phyloP scores from a whole-genome alignment of 2,888 invertebrate genomes.

The Hirtodrosophila trivittata region DNA sequence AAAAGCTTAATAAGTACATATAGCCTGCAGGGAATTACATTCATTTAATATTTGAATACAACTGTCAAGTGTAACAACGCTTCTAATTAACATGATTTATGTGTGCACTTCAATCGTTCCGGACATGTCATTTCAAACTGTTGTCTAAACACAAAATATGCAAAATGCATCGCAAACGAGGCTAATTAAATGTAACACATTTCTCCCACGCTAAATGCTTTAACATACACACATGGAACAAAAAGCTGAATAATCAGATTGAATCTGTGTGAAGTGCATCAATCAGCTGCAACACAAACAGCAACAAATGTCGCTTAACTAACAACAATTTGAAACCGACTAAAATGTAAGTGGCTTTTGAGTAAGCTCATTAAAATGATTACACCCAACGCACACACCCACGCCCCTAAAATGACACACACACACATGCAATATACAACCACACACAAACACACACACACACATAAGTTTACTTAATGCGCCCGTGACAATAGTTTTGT shows the following conservation, averaged over 20 bases:
- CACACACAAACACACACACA: slow-evolving; percentile 6
- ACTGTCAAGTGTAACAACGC: slow-evolving; percentile 14
- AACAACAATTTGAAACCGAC: slow-evolving; percentile 43
- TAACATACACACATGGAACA: not conserved
- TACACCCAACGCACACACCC: slow-evolving; percentile 47
- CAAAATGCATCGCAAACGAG: slow-evolving; percentile 27
- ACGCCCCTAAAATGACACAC: slow-evolving; percentile 37
- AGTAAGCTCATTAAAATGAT: slow-evolving; percentile 75
- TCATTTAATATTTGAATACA: slow-evolving; percentile 23
- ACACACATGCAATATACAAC: no score
- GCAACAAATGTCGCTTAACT: slow-evolving; percentile 41
- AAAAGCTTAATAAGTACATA: slow-evolving; percentile 8
- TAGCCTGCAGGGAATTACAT: slow-evolving; percentile 3
- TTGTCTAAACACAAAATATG: slow-evolving; percentile 34
- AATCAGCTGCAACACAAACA: slow-evolving; percentile 47
- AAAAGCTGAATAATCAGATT: slow-evolving; percentile 29
- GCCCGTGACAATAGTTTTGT: slow-evolving; percentile 58
- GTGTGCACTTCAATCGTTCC: slow-evolving; percentile 13
- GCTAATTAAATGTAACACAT: slow-evolving; percentile 52
- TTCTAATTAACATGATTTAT: slow-evolving; percentile 63
- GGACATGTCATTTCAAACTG: slow-evolving; percentile 33
- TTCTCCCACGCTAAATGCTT: slow-evolving; percentile 29
- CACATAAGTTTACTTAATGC: slow-evolving; percentile 33
- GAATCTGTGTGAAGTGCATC: slow-evolving; percentile 53
- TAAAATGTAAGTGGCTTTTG: slow-evolving; percentile 66